Base-by-base conservation (phyloP, 2,113 vertebrate genomes). In the Serilophus lunatus region DNA sequence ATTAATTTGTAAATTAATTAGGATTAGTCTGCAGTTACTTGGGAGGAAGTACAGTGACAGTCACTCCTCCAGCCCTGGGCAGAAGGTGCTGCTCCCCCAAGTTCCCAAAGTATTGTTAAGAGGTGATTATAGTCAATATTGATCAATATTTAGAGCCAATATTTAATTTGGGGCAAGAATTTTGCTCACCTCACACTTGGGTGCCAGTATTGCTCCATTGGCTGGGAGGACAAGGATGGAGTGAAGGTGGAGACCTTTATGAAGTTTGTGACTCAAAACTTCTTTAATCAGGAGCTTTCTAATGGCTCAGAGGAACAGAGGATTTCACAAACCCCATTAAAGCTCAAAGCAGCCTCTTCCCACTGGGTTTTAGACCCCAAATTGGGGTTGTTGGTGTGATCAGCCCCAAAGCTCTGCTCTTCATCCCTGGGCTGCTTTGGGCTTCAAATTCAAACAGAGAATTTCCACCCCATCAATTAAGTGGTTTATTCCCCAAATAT, bases 281-380 rank as follows among this genome's bases (percentile, higher is more conserved):
- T 72, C 36, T 36, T 72, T 22, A 47, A 60, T 54, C 25, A 33
- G 0, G 2, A 61, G 36, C 31, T 51, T 47, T 92, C 23, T 38
- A 51, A 64, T 4, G n/a, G n/a, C 33, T 40, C 10, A 22, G 11
- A 24, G 3, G 4, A 25, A 45, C 1, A 69, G 65, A 49, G 31
- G 42, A 49, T 35, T 54, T 54, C 53, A 83, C 60, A 66, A 83
- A 23, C 3, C 2, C 45, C 49, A 23, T 6, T 31, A n/a, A 47
- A 72, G 66, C 31, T 24, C 40, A 31, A 64, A 57, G 18, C 54
- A 19, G 42, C 18, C n/a, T 15, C 22, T 42, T 36, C 29, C 9
- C 72, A 10, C 28, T 19, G 14, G 2, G 0, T 56, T 81, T 44
- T n/a, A 28, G 25, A 70, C 13, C 1, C 0, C 50, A 44, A 29